A percentile compares a stretch with the other conserved stretches of the same genome.
Conservation (phyloP, 2,113 vertebrate genomes). For the Nothobranchius furzeri region DNA sequence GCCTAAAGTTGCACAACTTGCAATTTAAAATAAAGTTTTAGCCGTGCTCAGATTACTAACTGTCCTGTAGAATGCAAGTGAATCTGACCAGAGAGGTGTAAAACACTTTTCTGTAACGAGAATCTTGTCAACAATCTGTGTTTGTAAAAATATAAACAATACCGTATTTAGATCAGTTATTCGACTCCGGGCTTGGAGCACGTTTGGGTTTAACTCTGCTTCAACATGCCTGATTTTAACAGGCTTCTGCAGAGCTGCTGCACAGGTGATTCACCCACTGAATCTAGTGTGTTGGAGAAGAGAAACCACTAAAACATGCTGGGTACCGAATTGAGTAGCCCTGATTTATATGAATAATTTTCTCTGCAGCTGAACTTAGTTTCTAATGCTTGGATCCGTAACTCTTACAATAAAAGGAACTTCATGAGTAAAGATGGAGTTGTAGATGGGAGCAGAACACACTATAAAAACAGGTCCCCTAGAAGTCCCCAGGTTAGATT, state of each 20-base stretch:
- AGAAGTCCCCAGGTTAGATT: constrained; percentile 60
- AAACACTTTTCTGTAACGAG: not conserved
- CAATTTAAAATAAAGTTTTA: constrained; percentile 1
- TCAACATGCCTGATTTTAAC: too few relatives aligned
- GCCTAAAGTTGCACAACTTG: constrained; percentile 3
- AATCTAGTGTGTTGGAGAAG: too few relatives aligned
- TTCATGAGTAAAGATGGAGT: not conserved
- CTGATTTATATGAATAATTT: not conserved
- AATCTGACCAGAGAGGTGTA: not conserved
- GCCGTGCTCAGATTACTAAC: not conserved
- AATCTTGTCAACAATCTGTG: not conserved
- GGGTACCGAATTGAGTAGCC: too few relatives aligned
- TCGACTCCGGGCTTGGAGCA: too few relatives aligned
- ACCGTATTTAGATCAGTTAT: not conserved
- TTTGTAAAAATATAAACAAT: not conserved
- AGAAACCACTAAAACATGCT: too few relatives aligned
- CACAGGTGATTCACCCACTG: too few relatives aligned
- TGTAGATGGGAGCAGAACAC: constrained; percentile 4
- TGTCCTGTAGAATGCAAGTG: not conserved
- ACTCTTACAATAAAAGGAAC: not conserved
- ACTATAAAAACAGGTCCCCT: constrained; percentile 52
- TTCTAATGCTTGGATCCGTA: not conserved
- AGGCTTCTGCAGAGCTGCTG: too few relatives aligned
- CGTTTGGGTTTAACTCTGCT: too few relatives aligned
- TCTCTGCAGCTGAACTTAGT: not conserved